Evolutionary conservation across 2,888 invertebrate genomes (phyloP).

Genomic region (Machimus atricapillus): DNA sequence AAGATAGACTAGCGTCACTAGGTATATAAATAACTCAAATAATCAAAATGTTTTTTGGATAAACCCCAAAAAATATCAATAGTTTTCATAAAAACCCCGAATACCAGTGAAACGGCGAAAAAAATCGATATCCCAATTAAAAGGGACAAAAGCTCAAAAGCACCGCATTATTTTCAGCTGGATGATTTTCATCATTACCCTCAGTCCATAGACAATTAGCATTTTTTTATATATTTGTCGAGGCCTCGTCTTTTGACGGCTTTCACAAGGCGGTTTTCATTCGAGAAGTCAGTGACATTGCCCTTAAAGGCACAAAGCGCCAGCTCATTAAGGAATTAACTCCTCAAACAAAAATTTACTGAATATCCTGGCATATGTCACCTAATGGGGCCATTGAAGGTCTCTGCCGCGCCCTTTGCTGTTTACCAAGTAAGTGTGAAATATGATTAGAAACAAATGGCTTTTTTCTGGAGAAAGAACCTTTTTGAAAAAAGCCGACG

Average conservation of each 20-base stretch:
- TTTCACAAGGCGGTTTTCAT: not conserved
- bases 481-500: not conserved
- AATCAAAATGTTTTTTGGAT: not conserved
- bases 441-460: not conserved
- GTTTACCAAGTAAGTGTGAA: not conserved
- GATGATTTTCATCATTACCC: not conserved
- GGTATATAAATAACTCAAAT: not conserved
- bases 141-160: constrained; percentile 2
- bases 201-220: not conserved
- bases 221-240: not conserved
- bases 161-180: not conserved
- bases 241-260: not conserved
- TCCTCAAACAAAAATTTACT: not conserved
- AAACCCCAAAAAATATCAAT: not conserved
- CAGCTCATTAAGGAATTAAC: not conserved
- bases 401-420: not conserved
- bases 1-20: not conserved
- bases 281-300: not conserved
- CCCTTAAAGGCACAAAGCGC: not conserved
- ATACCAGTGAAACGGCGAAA: not conserved
- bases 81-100: not conserved
- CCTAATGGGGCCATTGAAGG: not conserved
- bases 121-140: constrained; percentile 14
- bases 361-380: not conserved
- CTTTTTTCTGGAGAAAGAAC: not conserved